Conservation (phyloP, 2,888 invertebrate species). For the Aleiodes testaceus region DNA sequence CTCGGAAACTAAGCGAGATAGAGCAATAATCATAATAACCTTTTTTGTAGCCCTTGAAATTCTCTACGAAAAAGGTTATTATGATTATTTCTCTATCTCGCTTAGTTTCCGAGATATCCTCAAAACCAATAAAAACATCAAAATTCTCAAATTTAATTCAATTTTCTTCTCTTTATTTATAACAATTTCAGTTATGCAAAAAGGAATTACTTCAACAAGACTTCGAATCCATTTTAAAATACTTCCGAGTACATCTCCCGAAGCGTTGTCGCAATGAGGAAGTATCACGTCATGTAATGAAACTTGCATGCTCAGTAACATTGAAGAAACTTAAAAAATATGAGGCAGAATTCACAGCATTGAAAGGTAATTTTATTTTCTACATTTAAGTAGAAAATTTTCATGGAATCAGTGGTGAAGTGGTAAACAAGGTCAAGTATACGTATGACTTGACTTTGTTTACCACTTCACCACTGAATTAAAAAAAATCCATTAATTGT, state of each 20-base stretch:
- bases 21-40: too few relatives aligned
- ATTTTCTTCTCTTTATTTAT: constrained; percentile 32
- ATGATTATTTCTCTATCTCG: too few relatives aligned
- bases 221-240: constrained; percentile 98
- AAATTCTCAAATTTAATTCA: not conserved
- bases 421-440: too few relatives aligned
- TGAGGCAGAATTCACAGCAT: constrained; percentile 88
- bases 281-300: constrained; percentile 90
- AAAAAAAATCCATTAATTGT: too few relatives aligned
- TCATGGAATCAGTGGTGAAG: not conserved
- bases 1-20: too few relatives aligned
- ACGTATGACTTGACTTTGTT: too few relatives aligned
- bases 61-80: too few relatives aligned
- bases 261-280: constrained; percentile 96
- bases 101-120: too few relatives aligned
- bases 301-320: constrained; percentile 91
- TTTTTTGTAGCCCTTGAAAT: too few relatives aligned
- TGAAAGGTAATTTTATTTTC: constrained; percentile 79
- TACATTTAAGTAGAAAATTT: constrained; percentile 60
- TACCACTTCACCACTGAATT: too few relatives aligned
- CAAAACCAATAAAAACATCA: too few relatives aligned
- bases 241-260: constrained; percentile 97
- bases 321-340: constrained; percentile 96
- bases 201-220: constrained; percentile 93
- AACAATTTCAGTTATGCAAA: constrained; percentile 79